Percentiles rank a stretch among this genome's conserved stretches.
These are phyloP conservation scores for Ferdinandea cuprea DNA, from an alignment of 2,888 invertebrate genomes.

Conservation along the genomic window DNA sequence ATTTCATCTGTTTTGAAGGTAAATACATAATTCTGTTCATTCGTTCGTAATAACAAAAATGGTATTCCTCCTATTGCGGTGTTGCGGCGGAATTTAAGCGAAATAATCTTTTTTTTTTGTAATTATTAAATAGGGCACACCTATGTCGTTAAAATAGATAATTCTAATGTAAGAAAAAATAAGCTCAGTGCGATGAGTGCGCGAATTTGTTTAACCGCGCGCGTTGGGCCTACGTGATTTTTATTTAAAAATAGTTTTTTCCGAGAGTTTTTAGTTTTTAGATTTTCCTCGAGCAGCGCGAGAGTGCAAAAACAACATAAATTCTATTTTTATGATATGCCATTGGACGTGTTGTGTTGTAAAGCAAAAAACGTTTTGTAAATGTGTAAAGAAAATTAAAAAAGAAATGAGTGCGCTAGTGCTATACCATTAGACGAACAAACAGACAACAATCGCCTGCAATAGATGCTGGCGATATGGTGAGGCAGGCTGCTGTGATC, in stretches of 20 bases:
- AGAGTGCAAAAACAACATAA: conserved; percentile 47
- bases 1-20: conserved; percentile 48
- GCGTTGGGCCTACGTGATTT: conserved; percentile 54
- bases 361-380: conserved; percentile 28
- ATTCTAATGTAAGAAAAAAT: conserved; percentile 7
- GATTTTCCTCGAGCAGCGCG: conserved; percentile 3
- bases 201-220: conserved; percentile 35
- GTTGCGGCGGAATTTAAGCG: conserved; percentile 15
- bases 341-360: conserved; percentile 10
- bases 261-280: neutral
- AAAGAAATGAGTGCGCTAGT: conserved; percentile 3
- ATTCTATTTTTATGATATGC: conserved; percentile 55
- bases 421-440: neutral
- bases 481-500: neutral
- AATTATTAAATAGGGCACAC: conserved; percentile 65
- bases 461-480: conserved; percentile 11
- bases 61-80: conserved; percentile 42
- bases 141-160: conserved; percentile 45
- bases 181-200: conserved; percentile 21
- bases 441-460: conserved; percentile 12
- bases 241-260: conserved; percentile 70
- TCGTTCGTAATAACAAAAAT: neutral
- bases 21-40: conserved; percentile 36
- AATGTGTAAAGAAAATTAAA: conserved; percentile 22
- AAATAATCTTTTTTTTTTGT: conserved; percentile 12